A percentile compares a stretch with the other conserved stretches of the same genome.
phyloP scores from a whole-genome alignment of 2,797 vertebrate genomes.

The Phalanger gymnotis region DNA sequence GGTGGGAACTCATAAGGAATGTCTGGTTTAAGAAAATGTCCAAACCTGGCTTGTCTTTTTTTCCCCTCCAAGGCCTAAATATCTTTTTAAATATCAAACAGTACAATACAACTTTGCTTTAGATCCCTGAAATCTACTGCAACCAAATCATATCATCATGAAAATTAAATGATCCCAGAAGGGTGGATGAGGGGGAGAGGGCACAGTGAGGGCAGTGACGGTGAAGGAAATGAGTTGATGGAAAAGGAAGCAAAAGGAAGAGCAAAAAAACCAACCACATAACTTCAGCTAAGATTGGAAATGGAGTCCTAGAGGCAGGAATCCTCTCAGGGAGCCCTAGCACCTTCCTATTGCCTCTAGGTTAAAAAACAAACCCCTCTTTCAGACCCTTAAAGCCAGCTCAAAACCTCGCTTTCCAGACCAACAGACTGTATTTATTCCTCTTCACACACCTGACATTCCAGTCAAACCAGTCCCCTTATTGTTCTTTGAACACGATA shows the following conservation, averaged over 20 bases:
- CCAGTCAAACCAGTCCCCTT: not conserved
- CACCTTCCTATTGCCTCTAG: not conserved
- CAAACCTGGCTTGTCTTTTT: slow-evolving; percentile 66
- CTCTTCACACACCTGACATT: not conserved
- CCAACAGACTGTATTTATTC: not conserved
- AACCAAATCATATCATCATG: not conserved
- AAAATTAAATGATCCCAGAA: not conserved
- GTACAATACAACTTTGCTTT: slow-evolving; percentile 58
- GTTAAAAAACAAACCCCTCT: not conserved
- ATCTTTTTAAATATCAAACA: slow-evolving; percentile 60
- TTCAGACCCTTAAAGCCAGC: not conserved
- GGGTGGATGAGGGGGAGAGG: not conserved
- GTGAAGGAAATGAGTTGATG: not conserved
- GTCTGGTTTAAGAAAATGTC: slow-evolving; percentile 53
- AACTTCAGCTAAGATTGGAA: not conserved
- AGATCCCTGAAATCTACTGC: not conserved
- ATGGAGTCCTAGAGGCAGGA: not conserved
- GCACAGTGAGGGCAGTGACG: not conserved
- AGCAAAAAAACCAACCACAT: not conserved
- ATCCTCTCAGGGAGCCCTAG: not conserved
- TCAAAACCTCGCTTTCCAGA: not conserved
- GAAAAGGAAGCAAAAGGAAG: not conserved
- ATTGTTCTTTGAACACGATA: not conserved
- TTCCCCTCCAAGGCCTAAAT: slow-evolving; percentile 11
- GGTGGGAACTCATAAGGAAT: not conserved